phyloP scores from a whole-genome alignment of 2,888 invertebrate genomes.

The Stomorhina lunata region DNA sequence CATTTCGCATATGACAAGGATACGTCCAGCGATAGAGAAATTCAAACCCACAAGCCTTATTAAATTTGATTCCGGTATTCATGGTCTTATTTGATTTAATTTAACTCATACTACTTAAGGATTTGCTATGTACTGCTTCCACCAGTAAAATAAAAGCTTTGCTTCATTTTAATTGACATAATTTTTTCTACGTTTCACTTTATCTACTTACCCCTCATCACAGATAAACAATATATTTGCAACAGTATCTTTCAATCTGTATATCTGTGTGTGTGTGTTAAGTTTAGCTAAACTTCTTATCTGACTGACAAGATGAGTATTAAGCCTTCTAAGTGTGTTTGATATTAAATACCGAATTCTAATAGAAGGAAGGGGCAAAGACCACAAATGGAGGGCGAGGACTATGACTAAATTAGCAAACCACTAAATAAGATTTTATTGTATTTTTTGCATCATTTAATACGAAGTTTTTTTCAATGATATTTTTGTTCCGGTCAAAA shows the following conservation, averaged over 20 bases:
- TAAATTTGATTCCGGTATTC: slow-evolving; percentile 24
- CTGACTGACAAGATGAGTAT: slow-evolving; percentile 53
- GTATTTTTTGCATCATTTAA: slow-evolving; percentile 63
- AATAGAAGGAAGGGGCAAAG: background rate
- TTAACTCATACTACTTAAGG: slow-evolving; percentile 41
- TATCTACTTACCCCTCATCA: background rate
- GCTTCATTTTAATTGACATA: slow-evolving; percentile 61
- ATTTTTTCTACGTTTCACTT: slow-evolving; percentile 22
- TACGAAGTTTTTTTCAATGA: slow-evolving; percentile 33
- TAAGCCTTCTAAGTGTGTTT: slow-evolving; percentile 48
- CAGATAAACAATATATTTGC: no score
- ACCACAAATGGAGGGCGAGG: background rate
- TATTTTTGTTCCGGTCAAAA: slow-evolving; percentile 32
- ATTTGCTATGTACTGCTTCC: background rate
- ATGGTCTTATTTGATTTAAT: slow-evolving; percentile 53
- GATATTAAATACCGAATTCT: slow-evolving; percentile 7
- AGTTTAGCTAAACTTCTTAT: slow-evolving; percentile 50
- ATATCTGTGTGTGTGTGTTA: background rate
- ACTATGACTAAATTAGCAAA: slow-evolving; percentile 61
- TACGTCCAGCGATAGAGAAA: background rate
- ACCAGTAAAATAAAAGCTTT: slow-evolving; percentile 4
- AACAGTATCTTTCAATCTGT: background rate
- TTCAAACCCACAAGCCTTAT: slow-evolving; percentile 3
- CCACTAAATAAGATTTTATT: slow-evolving; percentile 61
- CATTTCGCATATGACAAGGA: slow-evolving; percentile 40